Base-by-base conservation (phyloP, 1,140 invertebrate genomes). In the Tetramorium parvispinum region DNA sequence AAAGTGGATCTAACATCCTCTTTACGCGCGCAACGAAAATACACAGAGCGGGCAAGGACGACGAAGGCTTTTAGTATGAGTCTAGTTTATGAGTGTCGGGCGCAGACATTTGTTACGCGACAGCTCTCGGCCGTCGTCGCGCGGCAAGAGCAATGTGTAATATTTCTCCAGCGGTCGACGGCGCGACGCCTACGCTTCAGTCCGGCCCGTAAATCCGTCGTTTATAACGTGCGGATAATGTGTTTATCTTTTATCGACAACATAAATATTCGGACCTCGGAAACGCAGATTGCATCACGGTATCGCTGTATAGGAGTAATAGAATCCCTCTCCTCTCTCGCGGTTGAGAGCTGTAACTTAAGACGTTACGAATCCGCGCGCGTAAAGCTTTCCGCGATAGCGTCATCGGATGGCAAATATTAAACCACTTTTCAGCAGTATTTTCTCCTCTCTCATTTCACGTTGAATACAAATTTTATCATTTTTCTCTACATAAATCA, bases 181-280 rank as follows among this genome's bases (percentile, higher is more conserved):
- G 37, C 46, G 27, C 81, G 91, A 92, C 89, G 88, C 91, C 89
- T 88, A 91, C 91, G 89, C 86, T 88, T 88, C 73, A 85, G 53
- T 57, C 21, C 57, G 65, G n/a, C 27, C 77, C 88, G 86, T 92
- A 92, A 92, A 92, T 92, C 85, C 75, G 10, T 63, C 86, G 68
- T 91, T 92, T 91, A 91, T 85, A 88, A 90, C 91, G 77, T 46
- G 78, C 66, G 61, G 88, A 88, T 92, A 92, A 91, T 89, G 86
- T 92, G 86, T 92, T 91, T 92, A 89, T 92, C 88, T 91, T 90
- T 90, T 92, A 92, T 92, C 90, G 88, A 85, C 85, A 70, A 81
- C 85, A 88, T 91, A 92, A 89, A 92, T 91, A 87, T 88, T 91
- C 83, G 61, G 46, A 71, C 59, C 57, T 63, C 53, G 40, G 37